Evolutionary conservation across 2,113 vertebrate genomes (phyloP).

Genomic region (Chaenocephalus aceratus): DNA sequence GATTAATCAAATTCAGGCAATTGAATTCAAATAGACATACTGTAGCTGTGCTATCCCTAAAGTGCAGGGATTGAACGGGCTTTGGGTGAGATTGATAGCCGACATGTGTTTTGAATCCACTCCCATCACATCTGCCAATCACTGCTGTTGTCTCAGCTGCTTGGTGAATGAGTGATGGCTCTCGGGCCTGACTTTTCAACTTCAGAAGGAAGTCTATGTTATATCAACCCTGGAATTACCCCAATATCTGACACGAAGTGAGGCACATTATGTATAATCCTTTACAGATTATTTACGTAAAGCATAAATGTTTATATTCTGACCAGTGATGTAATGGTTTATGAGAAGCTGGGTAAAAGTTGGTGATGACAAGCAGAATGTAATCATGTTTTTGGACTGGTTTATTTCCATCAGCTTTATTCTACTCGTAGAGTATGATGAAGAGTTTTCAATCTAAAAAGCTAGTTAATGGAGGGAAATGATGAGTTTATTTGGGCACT

Average conservation of each 20-base stretch:
- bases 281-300: conserved; percentile 24
- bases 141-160: conserved; percentile 69
- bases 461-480: background rate
- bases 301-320: background rate
- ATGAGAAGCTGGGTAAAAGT: background rate
- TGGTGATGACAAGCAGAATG: background rate
- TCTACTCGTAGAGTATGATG: no score
- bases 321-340: conserved; percentile 5
- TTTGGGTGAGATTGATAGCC: conserved; percentile 51
- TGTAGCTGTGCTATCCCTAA: background rate
- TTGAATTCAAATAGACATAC: conserved; percentile 38
- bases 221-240: conserved; percentile 10
- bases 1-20: conserved; percentile 2
- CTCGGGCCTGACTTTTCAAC: conserved; percentile 10
- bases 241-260: conserved; percentile 8
- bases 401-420: background rate
- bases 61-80: conserved; percentile 26
- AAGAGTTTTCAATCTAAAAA: conserved; percentile 1
- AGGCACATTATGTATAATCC: conserved; percentile 6
- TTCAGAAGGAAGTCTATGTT: conserved; percentile 28
- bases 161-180: conserved; percentile 18
- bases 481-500: background rate
- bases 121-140: conserved; percentile 61
- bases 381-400: background rate
- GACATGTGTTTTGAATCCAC: conserved; percentile 63